Conservation (phyloP, 2,113 vertebrate genomes). For the Beaufortia kweichowensis region DNA sequence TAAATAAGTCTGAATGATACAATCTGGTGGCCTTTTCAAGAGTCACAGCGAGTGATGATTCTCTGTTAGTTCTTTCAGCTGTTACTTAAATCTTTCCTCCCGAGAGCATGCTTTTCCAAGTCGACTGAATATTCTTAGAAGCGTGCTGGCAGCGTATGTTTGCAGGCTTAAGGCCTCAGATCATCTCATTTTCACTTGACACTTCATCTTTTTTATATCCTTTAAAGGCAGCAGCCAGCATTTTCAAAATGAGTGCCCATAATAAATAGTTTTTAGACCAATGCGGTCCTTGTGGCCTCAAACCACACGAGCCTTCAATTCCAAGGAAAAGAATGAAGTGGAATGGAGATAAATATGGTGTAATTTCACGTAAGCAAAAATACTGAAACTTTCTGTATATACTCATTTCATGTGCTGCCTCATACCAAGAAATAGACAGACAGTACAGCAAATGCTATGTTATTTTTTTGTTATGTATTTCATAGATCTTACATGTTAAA, state of each 20-base stretch:
- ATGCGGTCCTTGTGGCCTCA: not conserved
- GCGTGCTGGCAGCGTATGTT: slow-evolving; percentile 29
- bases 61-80: slow-evolving; percentile 41
- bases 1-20: slow-evolving; percentile 47
- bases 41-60: slow-evolving; percentile 47
- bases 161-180: slow-evolving; percentile 45
- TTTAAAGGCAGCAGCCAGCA: slow-evolving; percentile 2
- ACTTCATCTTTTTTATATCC: slow-evolving; percentile 40
- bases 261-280: slow-evolving; percentile 8
- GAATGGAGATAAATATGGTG: slow-evolving; percentile 11
- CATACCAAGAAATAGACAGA: not conserved
- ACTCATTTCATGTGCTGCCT: no score
- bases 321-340: not conserved
- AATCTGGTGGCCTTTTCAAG: slow-evolving; percentile 28
- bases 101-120: slow-evolving; percentile 35
- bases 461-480: not conserved
- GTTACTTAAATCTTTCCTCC: slow-evolving; percentile 47
- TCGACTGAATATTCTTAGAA: slow-evolving; percentile 50
- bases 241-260: slow-evolving; percentile 16
- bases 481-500: not conserved
- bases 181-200: slow-evolving; percentile 49
- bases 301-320: not conserved
- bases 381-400: slow-evolving; percentile 13
- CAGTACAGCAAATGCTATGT: not conserved
- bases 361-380: not conserved